Evolutionary conservation across 1,140 invertebrate genomes (phyloP).

Genomic region (Bombus superbus): DNA sequence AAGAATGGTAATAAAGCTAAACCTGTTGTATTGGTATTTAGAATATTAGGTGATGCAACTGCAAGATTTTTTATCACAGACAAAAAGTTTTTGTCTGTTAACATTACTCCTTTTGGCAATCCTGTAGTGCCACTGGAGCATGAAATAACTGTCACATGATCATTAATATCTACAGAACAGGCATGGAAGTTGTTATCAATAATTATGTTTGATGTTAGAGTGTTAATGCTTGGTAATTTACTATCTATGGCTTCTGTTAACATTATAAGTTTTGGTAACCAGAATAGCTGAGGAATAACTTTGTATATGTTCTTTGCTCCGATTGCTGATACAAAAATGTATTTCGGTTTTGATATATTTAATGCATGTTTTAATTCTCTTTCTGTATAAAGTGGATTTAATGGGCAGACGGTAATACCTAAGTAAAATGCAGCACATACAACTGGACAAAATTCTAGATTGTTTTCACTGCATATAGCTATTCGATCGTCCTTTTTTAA

Average conservation of each 20-base stretch:
- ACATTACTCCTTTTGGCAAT: constrained; percentile 89
- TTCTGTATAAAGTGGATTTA: constrained; percentile 69
- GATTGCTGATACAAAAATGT: constrained; percentile 74
- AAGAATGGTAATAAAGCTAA: constrained; percentile 79
- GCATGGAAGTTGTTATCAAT: constrained; percentile 45
- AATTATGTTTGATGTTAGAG: constrained; percentile 44
- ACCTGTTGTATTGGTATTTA: constrained; percentile 34
- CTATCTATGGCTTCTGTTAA: constrained; percentile 37
- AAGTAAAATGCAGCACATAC: constrained; percentile 83
- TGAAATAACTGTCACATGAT: constrained; percentile 80
- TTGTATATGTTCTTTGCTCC: constrained; percentile 36
- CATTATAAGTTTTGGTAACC: constrained; percentile 62
- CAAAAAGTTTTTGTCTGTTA: constrained; percentile 87
- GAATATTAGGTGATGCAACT: constrained; percentile 55
- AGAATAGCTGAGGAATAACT: constrained; percentile 56
- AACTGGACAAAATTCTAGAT: constrained; percentile 83
- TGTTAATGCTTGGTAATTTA: constrained; percentile 46
- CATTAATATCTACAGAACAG: constrained; percentile 66
- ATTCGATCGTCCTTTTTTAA: constrained; percentile 84
- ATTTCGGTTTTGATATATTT: constrained; percentile 82
- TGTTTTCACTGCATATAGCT: constrained; percentile 86
- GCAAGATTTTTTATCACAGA: constrained; percentile 51
- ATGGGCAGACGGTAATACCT: constrained; percentile 85
- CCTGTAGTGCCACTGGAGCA: constrained; percentile 90
- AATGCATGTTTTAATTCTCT: constrained; percentile 82